phyloP scores from a whole-genome alignment of 2,113 vertebrate genomes.

The Hippocampus abdominalis region DNA sequence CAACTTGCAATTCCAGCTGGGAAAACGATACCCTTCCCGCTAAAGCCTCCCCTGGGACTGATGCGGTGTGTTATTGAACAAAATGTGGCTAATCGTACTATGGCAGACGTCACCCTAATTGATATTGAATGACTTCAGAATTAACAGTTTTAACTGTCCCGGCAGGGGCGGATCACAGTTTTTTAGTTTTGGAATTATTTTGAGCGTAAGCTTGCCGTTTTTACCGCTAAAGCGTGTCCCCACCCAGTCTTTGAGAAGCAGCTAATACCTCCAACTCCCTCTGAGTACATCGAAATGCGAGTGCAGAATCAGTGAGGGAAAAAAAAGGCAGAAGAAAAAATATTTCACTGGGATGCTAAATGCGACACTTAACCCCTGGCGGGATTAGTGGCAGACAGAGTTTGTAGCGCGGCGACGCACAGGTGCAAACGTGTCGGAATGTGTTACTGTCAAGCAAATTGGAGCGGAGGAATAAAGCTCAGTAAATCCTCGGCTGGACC shows the following conservation, averaged over 20 bases:
- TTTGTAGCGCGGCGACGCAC: constrained; percentile 9
- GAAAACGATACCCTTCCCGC: neutral
- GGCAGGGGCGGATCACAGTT: constrained; percentile 7
- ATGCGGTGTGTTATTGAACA: constrained; percentile 7
- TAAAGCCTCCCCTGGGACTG: constrained; percentile 1
- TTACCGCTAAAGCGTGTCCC: constrained; percentile 14
- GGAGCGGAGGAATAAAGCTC: constrained; percentile 18
- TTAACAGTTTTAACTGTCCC: constrained; percentile 10
- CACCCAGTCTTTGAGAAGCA: constrained; percentile 23
- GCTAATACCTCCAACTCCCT: constrained; percentile 21
- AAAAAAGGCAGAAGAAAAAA: constrained; percentile 11
- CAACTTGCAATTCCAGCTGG: neutral
- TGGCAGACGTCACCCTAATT: constrained; percentile 30
- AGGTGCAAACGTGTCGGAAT: constrained; percentile 35
- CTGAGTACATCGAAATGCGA: constrained; percentile 13
- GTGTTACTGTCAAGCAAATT: constrained; percentile 27
- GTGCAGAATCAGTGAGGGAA: constrained; percentile 9
- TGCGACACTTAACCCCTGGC: constrained; percentile 24
- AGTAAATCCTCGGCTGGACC: constrained; percentile 14
- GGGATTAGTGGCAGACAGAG: constrained; percentile 28
- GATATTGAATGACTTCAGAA: constrained; percentile 1
- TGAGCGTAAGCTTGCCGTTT: constrained; percentile 4
- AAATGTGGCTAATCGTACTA: constrained; percentile 23
- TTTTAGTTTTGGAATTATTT: constrained; percentile 11
- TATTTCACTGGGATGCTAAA: constrained; percentile 19